Evolutionary conservation across 2,113 vertebrate genomes (phyloP).

Genomic region (Gymnogyps californianus): DNA sequence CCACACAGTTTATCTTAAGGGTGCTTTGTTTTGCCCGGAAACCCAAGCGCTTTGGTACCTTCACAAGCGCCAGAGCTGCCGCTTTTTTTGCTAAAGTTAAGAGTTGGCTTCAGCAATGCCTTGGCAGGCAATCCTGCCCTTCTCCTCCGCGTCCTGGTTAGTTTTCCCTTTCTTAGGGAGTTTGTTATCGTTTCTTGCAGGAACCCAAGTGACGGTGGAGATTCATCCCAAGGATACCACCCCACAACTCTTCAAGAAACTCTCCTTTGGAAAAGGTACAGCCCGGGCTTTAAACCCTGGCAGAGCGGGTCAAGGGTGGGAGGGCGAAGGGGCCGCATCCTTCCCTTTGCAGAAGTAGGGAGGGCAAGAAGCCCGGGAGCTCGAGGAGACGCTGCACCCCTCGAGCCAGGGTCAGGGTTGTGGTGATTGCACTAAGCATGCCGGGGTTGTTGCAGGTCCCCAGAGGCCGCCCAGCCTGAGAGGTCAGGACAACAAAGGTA

Average conservation of each 20-base stretch:
- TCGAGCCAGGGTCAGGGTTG: not conserved
- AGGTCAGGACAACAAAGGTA: conserved; percentile 39
- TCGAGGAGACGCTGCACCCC: too few relatives aligned
- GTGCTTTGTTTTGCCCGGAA: not conserved
- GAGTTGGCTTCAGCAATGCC: not conserved
- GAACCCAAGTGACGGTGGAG: conserved; percentile 74
- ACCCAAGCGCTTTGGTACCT: not conserved
- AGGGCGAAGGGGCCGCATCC: not conserved
- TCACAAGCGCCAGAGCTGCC: not conserved
- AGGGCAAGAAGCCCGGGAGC: not conserved
- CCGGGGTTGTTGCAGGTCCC: not conserved
- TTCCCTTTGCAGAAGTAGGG: not conserved
- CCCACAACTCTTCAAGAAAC: conserved; percentile 70
- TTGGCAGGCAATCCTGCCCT: not conserved
- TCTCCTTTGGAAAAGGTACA: conserved; percentile 73
- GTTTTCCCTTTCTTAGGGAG: not conserved
- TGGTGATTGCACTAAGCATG: not conserved
- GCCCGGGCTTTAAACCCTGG: not conserved
- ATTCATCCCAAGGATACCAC: conserved; percentile 62
- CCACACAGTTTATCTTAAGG: not conserved
- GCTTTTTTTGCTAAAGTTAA: not conserved
- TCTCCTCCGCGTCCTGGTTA: rapidly evolving
- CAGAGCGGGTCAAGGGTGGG: not conserved
- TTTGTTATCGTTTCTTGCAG: conserved; percentile 7
- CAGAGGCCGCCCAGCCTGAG: not conserved